Evolutionary conservation across 2,888 invertebrate species (phyloP), one percentile per base, ranked within the genome.

Genomic region (Trachelus stipa): DNA sequence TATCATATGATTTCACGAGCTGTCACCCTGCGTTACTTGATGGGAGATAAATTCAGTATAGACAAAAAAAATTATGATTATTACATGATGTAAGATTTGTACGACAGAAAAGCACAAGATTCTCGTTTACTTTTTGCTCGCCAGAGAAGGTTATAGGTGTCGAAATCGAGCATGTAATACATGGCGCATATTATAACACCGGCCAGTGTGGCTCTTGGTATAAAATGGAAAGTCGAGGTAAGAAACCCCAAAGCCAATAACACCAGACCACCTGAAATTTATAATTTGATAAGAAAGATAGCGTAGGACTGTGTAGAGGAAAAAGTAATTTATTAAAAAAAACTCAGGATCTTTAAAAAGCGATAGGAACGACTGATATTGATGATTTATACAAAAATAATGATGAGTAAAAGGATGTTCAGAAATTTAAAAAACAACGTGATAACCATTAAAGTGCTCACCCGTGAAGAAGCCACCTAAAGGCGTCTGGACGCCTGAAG

Each of bases 401-500:
- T 9, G 23, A 56, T 9, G 23, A 9, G 23, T 23, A 56, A 9
- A 56, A 23, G 23, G 23, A 56, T 23, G 6, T 40, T 56, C 2
- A 9, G 56, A 56, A 23, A 56, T 56, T 15, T 56, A 0, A 23
- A 23, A 23, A 23, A 56, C 6, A 56, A 56, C 15, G 56, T 2
- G 1, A 56, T 56, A 15, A 56, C 15, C 15, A 56, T 56, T 23
- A 56, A 56, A 9, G 9, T 23, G 23, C 56, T 56, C 56, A 86
- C 88, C 88, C 79, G 97, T 97, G 69, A 96, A 93, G 33, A 96
- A 91, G 1, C 97, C 96, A 0, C 97, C 96, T 0, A 96, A 92
- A 0, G 97, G 95, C 0, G 97, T 97, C 82, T 94, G 93, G 0
- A 97, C 98, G 0, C 98, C 98, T 79, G 97, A 96, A 68, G 97